Conservation (phyloP, 2,888 invertebrate species). For the Nemurella pictetii region DNA sequence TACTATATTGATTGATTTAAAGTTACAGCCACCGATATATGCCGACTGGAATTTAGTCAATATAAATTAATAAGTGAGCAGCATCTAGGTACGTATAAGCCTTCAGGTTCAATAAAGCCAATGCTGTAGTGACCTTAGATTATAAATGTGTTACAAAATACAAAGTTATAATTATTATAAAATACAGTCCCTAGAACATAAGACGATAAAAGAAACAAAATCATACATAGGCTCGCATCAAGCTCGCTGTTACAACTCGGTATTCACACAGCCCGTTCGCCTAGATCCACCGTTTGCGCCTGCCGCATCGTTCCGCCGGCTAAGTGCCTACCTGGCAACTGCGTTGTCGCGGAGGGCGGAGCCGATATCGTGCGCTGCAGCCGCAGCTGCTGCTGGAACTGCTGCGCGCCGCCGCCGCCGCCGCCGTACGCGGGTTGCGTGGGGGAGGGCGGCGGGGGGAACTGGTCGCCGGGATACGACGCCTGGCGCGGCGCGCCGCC, state of each 20-base stretch:
- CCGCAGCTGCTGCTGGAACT: constrained; percentile 56
- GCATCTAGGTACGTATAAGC: no score
- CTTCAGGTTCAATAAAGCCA: no score
- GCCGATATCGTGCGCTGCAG: constrained; percentile 63
- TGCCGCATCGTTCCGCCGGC: background rate
- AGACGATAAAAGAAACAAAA: no score
- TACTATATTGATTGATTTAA: no score
- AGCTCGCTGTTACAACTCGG: background rate
- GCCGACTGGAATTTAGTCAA: no score
- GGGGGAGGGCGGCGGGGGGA: constrained; percentile 54
- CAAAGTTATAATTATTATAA: no score
- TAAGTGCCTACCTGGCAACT: constrained; percentile 59
- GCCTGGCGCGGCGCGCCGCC: constrained; percentile 55
- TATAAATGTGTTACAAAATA: no score
- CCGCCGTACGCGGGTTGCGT: constrained; percentile 58
- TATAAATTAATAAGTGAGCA: no score
- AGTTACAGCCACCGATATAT: no score
- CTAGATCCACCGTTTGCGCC: background rate
- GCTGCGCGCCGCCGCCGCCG: constrained; percentile 51
- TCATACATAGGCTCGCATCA: no score
- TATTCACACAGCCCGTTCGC: background rate
- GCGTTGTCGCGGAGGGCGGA: constrained; percentile 59
- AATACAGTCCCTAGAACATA: no score
- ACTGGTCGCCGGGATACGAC: constrained; percentile 57
- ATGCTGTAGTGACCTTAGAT: no score